phyloP scores from a whole-genome alignment of 2,797 vertebrate genomes.

The Acipenser transmontanus region DNA sequence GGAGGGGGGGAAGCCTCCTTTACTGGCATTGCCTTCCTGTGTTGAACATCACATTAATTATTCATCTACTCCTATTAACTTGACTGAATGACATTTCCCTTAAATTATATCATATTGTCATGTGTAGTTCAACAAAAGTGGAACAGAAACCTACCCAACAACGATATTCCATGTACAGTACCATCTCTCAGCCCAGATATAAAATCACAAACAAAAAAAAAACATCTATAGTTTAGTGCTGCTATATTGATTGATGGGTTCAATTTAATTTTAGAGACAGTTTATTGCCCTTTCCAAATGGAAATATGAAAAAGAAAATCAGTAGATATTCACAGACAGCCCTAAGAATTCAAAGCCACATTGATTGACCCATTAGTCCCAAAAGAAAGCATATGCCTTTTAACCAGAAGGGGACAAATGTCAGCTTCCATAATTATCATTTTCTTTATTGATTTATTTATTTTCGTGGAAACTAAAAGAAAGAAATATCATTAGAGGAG shows the following conservation, averaged over 20 bases:
- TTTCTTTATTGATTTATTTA: too few relatives aligned
- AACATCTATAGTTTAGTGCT: background rate
- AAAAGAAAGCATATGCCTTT: too few relatives aligned
- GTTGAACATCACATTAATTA: background rate
- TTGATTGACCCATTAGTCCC: too few relatives aligned
- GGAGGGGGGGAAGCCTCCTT: too few relatives aligned
- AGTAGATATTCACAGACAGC: too few relatives aligned
- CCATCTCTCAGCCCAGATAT: background rate
- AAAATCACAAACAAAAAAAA: background rate
- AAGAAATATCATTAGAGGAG: too few relatives aligned
- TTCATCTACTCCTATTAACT: slow-evolving; percentile 5
- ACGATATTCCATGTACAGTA: background rate
- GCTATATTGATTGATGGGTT: background rate
- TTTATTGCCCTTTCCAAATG: background rate
- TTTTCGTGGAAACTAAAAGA: too few relatives aligned
- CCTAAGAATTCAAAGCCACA: too few relatives aligned
- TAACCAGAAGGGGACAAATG: too few relatives aligned
- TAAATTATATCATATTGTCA: background rate
- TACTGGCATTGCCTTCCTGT: background rate
- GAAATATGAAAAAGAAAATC: too few relatives aligned
- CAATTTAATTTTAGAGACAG: background rate
- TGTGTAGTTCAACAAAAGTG: background rate
- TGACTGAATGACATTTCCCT: background rate
- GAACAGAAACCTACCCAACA: background rate
- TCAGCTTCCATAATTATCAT: too few relatives aligned